phyloP scores from a whole-genome alignment of 2,888 invertebrate genomes.

The Tetragonula carbonaria region DNA sequence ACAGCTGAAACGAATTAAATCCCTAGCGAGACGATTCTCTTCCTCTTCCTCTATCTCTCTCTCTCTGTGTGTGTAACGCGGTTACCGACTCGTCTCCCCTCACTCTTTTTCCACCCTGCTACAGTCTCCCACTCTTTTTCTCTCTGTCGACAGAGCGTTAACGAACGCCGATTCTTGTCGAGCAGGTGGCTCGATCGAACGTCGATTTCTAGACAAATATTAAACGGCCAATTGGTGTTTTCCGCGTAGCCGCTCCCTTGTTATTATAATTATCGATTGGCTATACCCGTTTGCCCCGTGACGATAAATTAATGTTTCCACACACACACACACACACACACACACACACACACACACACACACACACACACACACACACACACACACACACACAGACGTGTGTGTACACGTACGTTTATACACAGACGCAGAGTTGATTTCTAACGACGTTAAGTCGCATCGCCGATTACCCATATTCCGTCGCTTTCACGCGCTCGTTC shows the following conservation, averaged over 20 bases:
- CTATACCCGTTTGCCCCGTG: slow-evolving; percentile 32
- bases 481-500: not conserved
- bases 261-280: slow-evolving; percentile 65
- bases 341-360: no score
- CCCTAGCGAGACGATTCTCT: slow-evolving; percentile 6
- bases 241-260: slow-evolving; percentile 39
- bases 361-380: not conserved
- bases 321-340: slow-evolving; percentile 25
- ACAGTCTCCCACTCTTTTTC: not conserved
- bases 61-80: no score
- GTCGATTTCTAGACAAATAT: slow-evolving; percentile 56
- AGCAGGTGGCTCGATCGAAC: slow-evolving; percentile 13
- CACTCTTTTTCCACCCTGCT: not conserved
- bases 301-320: slow-evolving; percentile 72
- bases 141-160: not conserved
- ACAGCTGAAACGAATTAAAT: slow-evolving; percentile 24
- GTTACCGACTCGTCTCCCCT: not conserved
- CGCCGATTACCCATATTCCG: slow-evolving; percentile 42
- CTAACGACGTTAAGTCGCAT: slow-evolving; percentile 74
- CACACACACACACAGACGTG: no score
- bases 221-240: slow-evolving; percentile 59
- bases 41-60: no score
- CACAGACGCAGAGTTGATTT: slow-evolving; percentile 65
- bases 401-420: not conserved
- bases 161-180: slow-evolving; percentile 19